These are phyloP conservation scores for Eristalis arbustorum DNA, from an alignment of 2,888 invertebrate species.

Conservation along the genomic window DNA sequence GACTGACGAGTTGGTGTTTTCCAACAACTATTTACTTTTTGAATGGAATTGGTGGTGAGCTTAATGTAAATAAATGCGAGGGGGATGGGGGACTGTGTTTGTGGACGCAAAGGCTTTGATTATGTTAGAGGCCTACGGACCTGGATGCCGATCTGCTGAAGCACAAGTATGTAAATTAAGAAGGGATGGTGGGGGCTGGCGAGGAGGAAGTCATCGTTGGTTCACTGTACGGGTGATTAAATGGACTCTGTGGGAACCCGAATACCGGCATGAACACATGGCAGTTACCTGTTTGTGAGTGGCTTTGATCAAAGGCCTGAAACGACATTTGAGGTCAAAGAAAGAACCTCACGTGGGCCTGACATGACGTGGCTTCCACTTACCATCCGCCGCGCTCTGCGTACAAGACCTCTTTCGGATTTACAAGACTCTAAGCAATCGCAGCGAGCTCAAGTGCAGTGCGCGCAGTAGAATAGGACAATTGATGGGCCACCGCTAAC, in stretches of 20 bases:
- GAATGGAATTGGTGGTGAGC: slow-evolving; percentile 22
- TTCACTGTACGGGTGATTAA: not conserved
- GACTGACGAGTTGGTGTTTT: not conserved
- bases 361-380: too few relatives aligned
- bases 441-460: too few relatives aligned
- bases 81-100: not conserved
- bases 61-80: not conserved
- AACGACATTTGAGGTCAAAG: not conserved
- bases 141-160: slow-evolving; percentile 1
- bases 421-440: too few relatives aligned
- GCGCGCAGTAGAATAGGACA: too few relatives aligned
- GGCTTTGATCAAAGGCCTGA: not conserved
- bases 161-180: slow-evolving; percentile 22
- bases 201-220: not conserved
- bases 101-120: slow-evolving; percentile 12
- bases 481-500: too few relatives aligned
- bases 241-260: not conserved
- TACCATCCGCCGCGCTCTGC: too few relatives aligned
- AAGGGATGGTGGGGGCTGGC: not conserved
- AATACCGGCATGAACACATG: not conserved
- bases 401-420: too few relatives aligned
- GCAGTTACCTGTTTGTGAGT: not conserved
- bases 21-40: slow-evolving; percentile 48
- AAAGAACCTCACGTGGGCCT: too few relatives aligned
- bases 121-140: slow-evolving; percentile 3